Conservation (phyloP, 2,113 vertebrate genomes). For the Felis catus region DNA sequence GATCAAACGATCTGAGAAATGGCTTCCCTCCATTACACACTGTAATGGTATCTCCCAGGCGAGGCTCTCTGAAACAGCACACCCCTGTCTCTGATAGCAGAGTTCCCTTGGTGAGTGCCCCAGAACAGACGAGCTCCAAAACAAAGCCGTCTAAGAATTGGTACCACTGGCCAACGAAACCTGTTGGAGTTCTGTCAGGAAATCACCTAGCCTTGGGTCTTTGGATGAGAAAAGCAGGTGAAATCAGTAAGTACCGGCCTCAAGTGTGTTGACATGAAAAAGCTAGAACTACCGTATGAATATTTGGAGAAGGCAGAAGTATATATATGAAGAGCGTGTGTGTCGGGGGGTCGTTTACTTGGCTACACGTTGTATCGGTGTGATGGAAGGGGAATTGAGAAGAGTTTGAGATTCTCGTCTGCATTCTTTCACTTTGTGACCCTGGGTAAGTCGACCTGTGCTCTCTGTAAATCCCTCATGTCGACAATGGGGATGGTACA, state of each 20-base stretch:
- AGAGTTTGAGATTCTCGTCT: constrained; percentile 16
- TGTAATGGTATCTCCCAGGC: constrained; percentile 83
- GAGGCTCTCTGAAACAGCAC: constrained; percentile 81
- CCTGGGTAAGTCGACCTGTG: neutral
- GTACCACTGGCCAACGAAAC: constrained; percentile 59
- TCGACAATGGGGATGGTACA: neutral
- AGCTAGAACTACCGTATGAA: neutral
- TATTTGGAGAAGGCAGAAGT: constrained; percentile 32
- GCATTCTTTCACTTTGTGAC: constrained; percentile 21
- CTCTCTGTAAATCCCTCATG: neutral
- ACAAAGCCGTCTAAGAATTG: constrained; percentile 77
- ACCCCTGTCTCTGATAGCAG: constrained; percentile 83
- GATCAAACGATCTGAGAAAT: constrained; percentile 76
- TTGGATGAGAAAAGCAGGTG: constrained; percentile 69
- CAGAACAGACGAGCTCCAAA: constrained; percentile 79
- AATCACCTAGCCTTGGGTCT: constrained; percentile 60
- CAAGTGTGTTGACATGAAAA: constrained; percentile 68
- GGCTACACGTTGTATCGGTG: neutral
- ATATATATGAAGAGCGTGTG: neutral
- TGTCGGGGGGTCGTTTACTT: constrained; percentile 14
- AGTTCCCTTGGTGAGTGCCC: constrained; percentile 81
- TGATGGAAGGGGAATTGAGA: neutral
- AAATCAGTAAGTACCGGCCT: constrained; percentile 78
- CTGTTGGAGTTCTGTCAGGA: constrained; percentile 56
- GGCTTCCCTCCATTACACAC: constrained; percentile 79